phyloP scores from a whole-genome alignment of 2,113 vertebrate genomes.

The Porphyrio hochstetteri region DNA sequence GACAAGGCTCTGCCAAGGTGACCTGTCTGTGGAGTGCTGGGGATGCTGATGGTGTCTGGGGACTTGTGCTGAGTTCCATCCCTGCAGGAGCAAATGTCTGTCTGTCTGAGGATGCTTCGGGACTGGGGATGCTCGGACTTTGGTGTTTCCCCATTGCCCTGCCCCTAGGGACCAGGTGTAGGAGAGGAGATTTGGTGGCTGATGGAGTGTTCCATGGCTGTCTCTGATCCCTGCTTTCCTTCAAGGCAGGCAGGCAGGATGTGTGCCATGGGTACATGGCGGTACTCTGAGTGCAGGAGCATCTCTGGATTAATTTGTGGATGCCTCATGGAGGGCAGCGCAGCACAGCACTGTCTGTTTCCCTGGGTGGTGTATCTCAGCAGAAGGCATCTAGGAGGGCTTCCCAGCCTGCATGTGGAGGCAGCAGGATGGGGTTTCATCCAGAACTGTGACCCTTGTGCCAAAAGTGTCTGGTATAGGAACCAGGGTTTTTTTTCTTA shows the following conservation, averaged over 20 bases:
- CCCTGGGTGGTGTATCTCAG: background rate
- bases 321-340: accelerated
- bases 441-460: background rate
- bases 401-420: background rate
- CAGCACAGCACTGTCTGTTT: background rate
- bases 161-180: accelerated
- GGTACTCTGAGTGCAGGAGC: background rate
- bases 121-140: background rate
- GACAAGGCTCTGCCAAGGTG: background rate
- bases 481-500: background rate
- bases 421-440: background rate
- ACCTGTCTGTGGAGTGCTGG: background rate
- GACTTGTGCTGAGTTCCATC: background rate
- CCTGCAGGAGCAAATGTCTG: accelerated
- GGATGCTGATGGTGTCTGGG: background rate
- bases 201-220: accelerated
- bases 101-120: background rate
- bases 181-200: background rate
- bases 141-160: background rate
- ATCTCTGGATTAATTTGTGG: background rate
- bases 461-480: background rate
- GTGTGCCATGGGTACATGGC: background rate
- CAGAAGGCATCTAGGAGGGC: background rate
- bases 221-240: background rate
- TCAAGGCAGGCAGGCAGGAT: background rate